Percentiles rank a stretch among this genome's conserved stretches.
These are phyloP conservation scores for Acleris cristana DNA, from an alignment of 2,888 invertebrate genomes.

Conservation along the genomic window DNA sequence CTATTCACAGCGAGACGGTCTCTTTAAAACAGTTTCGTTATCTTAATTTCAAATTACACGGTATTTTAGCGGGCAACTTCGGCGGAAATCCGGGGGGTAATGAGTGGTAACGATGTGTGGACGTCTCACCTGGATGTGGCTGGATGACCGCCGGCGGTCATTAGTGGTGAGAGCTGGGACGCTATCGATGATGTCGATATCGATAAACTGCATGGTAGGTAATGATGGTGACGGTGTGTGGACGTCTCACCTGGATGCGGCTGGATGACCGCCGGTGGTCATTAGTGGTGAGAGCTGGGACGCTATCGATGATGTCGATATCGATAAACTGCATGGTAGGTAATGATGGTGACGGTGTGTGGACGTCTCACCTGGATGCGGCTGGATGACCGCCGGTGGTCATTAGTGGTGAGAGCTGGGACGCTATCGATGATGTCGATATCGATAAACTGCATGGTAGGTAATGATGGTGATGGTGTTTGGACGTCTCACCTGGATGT, in stretches of 20 bases:
- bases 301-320: not conserved
- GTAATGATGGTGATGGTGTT: conserved; percentile 73
- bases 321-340: not conserved
- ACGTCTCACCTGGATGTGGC: conserved; percentile 64
- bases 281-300: not conserved
- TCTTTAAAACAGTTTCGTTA: conserved; percentile 40
- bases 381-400: conserved; percentile 45
- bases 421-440: not conserved
- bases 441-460: conserved; percentile 14
- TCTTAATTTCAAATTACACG: conserved; percentile 62
- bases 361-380: not conserved
- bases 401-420: conserved; percentile 39
- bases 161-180: conserved; percentile 20
- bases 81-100: conserved; percentile 75
- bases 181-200: not conserved
- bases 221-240: not conserved
- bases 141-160: conserved; percentile 59
- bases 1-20: conserved; percentile 16
- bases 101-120: conserved; percentile 74
- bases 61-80: conserved; percentile 59
- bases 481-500: conserved; percentile 66
- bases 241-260: not conserved
- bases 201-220: not conserved
- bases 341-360: not conserved
- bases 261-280: conserved; percentile 2